Conservation (phyloP, 23 tunicate genomes). For the Ciona savignyi region DNA sequence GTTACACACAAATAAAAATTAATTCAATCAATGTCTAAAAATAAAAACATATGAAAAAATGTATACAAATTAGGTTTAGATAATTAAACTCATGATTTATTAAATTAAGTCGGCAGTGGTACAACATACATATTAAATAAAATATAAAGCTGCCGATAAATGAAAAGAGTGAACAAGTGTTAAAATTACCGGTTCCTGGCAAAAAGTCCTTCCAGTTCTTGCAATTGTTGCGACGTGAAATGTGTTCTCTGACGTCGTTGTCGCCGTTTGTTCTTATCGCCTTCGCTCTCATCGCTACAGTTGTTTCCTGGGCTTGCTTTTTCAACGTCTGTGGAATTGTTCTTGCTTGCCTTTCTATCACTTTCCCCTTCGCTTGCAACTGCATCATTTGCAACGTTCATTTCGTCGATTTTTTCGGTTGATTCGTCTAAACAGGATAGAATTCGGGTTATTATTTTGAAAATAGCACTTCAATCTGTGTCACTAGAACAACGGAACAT, state of each 20-base stretch:
- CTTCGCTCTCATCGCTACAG: constrained; percentile 68
- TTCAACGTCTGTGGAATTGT: constrained; percentile 12
- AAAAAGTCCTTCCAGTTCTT: constrained; percentile 85
- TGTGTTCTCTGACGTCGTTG: constrained; percentile 97
- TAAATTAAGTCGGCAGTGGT: no score
- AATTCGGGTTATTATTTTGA: neutral
- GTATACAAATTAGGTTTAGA: no score
- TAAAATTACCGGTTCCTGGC: constrained; percentile 76
- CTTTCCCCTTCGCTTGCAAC: constrained; percentile 10
- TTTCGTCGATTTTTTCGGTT: neutral
- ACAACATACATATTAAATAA: no score
- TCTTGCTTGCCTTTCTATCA: constrained; percentile 7
- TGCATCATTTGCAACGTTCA: constrained; percentile 4
- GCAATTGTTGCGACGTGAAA: constrained; percentile 91
- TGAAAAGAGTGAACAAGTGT: no score
- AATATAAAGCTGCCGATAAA: no score
- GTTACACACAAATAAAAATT: no score
- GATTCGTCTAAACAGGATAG: neutral
- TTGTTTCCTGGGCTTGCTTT: constrained; percentile 18
- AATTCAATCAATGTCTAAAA: no score
- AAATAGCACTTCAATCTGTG: neutral
- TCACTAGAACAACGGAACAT: neutral
- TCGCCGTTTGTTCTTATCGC: constrained; percentile 69
- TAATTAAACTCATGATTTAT: no score
- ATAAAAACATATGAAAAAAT: no score